phyloP scores from a whole-genome alignment of 2,113 vertebrate species.

The Cryptotis parvus region DNA sequence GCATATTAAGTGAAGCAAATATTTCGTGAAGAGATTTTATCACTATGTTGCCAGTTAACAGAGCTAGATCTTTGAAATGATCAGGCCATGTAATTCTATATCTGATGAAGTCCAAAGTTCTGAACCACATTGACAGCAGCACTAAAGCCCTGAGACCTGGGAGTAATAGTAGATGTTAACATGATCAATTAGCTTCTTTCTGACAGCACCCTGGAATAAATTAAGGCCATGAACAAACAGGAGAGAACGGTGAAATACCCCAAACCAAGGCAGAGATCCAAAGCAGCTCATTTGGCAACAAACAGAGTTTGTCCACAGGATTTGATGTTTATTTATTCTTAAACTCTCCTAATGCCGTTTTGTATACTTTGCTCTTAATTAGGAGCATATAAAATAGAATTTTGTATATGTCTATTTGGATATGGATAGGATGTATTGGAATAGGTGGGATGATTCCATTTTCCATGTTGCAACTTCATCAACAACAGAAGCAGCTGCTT shows the following conservation, averaged over 20 bases:
- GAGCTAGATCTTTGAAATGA: constrained; percentile 38
- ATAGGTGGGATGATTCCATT: background rate
- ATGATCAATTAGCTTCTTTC: constrained; percentile 19
- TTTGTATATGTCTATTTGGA: background rate
- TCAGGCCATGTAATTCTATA: background rate
- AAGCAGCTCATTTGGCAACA: constrained; percentile 5
- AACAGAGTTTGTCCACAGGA: background rate
- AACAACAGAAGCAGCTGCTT: background rate
- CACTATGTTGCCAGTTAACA: background rate
- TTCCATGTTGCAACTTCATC: background rate
- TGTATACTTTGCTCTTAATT: constrained; percentile 37
- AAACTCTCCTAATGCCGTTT: background rate
- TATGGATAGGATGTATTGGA: background rate
- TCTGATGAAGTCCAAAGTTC: constrained; percentile 1
- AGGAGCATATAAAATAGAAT: background rate
- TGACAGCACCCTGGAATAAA: constrained; percentile 45
- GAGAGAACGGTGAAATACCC: background rate
- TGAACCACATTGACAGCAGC: background rate
- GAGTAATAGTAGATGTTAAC: background rate
- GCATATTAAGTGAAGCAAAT: constrained; percentile 26
- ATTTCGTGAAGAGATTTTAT: constrained; percentile 40
- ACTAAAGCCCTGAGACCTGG: background rate
- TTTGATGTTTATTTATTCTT: background rate
- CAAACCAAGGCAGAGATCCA: background rate
- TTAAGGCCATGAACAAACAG: background rate